phyloP scores from a whole-genome alignment of 2,113 vertebrate species.

The human (Homo sapiens) region GRCh38 chr15:59565501-59566000 shows the following conservation, averaged over 20 bases:
- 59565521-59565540: neutral
- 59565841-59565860: neutral
- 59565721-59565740: neutral
- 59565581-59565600: neutral
- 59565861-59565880: neutral
- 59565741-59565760: neutral
- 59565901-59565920: neutral
- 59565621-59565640: neutral
- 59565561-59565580: neutral
- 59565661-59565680: neutral
- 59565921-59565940: neutral
- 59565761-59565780: neutral
- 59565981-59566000: no score
- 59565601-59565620: neutral
- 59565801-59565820: neutral
- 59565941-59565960: neutral
- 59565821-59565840: neutral
- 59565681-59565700: neutral
- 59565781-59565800: neutral
- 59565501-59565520: neutral
- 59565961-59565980: no score
- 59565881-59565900: neutral
- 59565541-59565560: neutral
- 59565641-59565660: neutral
- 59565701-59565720: neutral